phyloP scores from a whole-genome alignment of 2,797 vertebrate genomes.

The Channallabes apus region DNA sequence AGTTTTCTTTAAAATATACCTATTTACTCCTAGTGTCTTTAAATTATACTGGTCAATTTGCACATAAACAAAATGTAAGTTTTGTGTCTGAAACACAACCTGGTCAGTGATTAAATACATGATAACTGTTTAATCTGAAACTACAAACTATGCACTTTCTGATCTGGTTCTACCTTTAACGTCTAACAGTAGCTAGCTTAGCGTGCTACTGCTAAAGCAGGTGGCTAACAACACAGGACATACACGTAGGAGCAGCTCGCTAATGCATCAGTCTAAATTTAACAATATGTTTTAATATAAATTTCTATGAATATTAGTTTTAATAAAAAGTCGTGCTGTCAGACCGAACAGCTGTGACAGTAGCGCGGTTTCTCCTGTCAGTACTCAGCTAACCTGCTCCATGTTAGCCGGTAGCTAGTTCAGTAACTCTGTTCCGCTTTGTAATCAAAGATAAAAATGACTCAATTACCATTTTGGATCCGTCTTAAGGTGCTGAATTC shows the following conservation, averaged over 20 bases:
- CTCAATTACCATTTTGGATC: slow-evolving; percentile 17
- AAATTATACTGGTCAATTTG: neutral
- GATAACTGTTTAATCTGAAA: neutral
- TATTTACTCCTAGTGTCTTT: neutral
- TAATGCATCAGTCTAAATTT: neutral
- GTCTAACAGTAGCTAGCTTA: neutral
- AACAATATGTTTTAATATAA: neutral
- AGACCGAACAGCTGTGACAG: neutral
- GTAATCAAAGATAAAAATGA: neutral
- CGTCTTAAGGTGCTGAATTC: neutral
- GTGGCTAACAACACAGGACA: neutral
- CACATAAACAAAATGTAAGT: neutral
- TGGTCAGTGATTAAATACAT: neutral
- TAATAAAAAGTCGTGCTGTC: neutral
- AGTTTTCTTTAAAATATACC: neutral
- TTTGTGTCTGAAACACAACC: neutral
- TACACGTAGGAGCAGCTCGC: slow-evolving; percentile 16
- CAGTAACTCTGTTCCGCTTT: slow-evolving; percentile 7
- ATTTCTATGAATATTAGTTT: neutral
- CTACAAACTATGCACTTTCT: too few relatives aligned
- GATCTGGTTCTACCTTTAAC: too few relatives aligned
- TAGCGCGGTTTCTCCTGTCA: slow-evolving; percentile 23
- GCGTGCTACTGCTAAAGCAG: neutral
- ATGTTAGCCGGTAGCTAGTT: slow-evolving; percentile 16
- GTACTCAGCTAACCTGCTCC: neutral